Percentiles rank a stretch among this genome's conserved stretches.
Evolutionary conservation across 2,797 vertebrate species (phyloP).

Genomic region (Channallabes apus): DNA sequence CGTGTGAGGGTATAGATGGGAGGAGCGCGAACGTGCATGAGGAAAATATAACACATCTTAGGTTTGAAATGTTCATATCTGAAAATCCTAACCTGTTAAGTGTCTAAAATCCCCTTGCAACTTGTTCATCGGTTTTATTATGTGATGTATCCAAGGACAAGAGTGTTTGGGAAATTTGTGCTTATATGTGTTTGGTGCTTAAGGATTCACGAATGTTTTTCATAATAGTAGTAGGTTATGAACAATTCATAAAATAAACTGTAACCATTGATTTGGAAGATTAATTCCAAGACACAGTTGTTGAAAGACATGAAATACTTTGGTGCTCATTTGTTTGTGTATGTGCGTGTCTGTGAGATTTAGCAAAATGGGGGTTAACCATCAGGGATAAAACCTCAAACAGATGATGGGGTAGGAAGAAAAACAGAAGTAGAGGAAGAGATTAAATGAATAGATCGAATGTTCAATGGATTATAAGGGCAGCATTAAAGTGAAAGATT

Average conservation of each 20-base stretch:
- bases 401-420: slow-evolving; percentile 62
- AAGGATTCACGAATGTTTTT: neutral
- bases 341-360: neutral
- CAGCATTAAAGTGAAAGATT: slow-evolving; percentile 74
- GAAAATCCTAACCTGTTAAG: neutral
- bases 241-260: neutral
- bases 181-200: neutral
- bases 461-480: slow-evolving; percentile 70
- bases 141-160: neutral
- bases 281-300: neutral
- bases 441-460: slow-evolving; percentile 68
- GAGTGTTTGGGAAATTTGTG: slow-evolving; percentile 2
- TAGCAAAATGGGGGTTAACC: neutral
- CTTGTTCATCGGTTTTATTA: neutral
- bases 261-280: neutral
- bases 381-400: neutral
- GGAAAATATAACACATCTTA: neutral
- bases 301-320: neutral
- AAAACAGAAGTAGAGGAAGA: slow-evolving; percentile 49
- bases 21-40: neutral
- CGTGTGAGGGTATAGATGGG: too few relatives aligned
- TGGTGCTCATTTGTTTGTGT: neutral
- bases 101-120: neutral
- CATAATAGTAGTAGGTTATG: too few relatives aligned
- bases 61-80: neutral